Evolutionary conservation across 1,140 invertebrate genomes (phyloP), one percentile per base, ranked within the genome.

Genomic region (Pemphigus obesinymphae): DNA sequence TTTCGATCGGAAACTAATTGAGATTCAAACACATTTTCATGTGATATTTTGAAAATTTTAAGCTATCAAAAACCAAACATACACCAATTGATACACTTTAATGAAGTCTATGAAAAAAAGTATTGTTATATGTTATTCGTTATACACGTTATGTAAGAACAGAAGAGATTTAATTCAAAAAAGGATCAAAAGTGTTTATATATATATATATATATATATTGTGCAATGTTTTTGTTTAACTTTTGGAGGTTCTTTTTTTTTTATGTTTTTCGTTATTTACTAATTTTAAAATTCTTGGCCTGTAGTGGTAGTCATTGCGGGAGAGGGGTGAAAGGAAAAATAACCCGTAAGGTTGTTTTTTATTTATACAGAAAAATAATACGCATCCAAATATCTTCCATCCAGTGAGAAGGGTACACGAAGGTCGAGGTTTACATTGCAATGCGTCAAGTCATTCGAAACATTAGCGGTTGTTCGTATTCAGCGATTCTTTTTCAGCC

Each of bases 401-500:
- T 29, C 26, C 15, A 20, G 15, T 58, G 8, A 17, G 17, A 17
- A 37, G 20, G n/a, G 3, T 50, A 15, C 13, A 15, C 7, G 63
- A n/a, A 66, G n/a, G n/a, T n/a, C 13, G 31, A 7, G 34, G 10
- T n/a, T 68, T 4, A n/a, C 29, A 6, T 76, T 40, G 48, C 50
- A 76, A 55, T 23, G 73, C 45, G 29, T 58, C 73, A 76, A 58
- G 50, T 58, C n/a, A 76, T 76, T 50, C 73, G 31, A 76, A 76
- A 76, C 31, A 55, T 58, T 40, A 40, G 73, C n/a, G 45, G 31
- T 37, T 31, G 15, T 76, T 34, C 26, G 13, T 48, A n/a, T 31
- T 29, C 29, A 17, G 29, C 26, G 45, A 75, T 75, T 75, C 72
- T 75, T 75, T 75, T 7, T 34, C 31, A 48, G 70, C 34, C 17